Evolutionary conservation across 2,113 vertebrate genomes (phyloP), one percentile per base, ranked within the genome.

Genomic region (Lichenostomus cassidix): DNA sequence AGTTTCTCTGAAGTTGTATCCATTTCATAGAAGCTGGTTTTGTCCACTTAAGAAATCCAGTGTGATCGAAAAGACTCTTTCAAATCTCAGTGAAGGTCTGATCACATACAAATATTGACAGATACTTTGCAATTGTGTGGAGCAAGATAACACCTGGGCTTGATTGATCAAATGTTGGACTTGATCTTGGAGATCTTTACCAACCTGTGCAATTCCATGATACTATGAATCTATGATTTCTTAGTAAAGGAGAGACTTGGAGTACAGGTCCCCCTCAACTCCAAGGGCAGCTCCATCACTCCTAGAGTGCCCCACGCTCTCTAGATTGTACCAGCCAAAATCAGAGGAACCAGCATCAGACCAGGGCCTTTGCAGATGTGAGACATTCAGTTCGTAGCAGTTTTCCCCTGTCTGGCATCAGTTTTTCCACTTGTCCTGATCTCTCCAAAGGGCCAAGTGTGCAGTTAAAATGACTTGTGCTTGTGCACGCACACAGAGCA

Each of bases 251-350:
- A 69, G n/a, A 80, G 33, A 50, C 3, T 24, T 50, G 47, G 31
- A 46, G n/a, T 4, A 0, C 10, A 75, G 13, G 5, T 28, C 12
- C 41, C 20, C n/a, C 37, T 73, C 46, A 39, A 5, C 5, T 31
- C 24, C 2, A 3, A 37, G 39, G 4, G 39, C 24, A 7, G 9
- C 29, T 33, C 46, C 39, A 68, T 15, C n/a, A 33, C 29, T 83
- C 46, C 24, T 59, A 62, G 69, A 39, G 39, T 5, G 35, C 15
- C 25, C 16, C 39, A 80, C 0, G 0, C 20, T 46, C 7, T 68
- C 50, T 24, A 33, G 50, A 9, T 23, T 18, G 11, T 18, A 44
- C 7, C 4, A 2, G 18, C 14, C 56, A 67, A 53, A 68, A 55
- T 27, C 22, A 59, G 76, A 58, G 42, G 39, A 68, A 28, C 23